Conservation (phyloP, 1,140 invertebrate species). For the Archegozetes longisetosus region DNA sequence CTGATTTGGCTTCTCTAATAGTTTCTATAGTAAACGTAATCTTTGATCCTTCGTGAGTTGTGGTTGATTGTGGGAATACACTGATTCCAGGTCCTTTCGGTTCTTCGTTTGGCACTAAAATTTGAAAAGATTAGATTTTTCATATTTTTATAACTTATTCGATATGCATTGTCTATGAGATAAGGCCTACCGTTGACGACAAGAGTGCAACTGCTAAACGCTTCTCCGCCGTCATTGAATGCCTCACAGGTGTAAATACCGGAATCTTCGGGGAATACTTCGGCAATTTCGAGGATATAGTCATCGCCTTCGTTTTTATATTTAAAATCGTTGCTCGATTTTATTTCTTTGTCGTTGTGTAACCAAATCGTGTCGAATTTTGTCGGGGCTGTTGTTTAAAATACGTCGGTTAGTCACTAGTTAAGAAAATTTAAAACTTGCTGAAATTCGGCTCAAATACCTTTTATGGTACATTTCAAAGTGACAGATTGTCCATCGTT, state of each 20-base stretch:
- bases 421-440: neutral
- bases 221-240: slow-evolving; percentile 68
- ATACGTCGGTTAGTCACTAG: neutral
- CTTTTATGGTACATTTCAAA: slow-evolving; percentile 20
- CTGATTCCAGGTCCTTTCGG: slow-evolving; percentile 61
- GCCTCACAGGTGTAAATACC: slow-evolving; percentile 89
- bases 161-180: slow-evolving; percentile 42
- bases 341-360: slow-evolving; percentile 91
- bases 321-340: slow-evolving; percentile 87
- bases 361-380: slow-evolving; percentile 45
- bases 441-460: slow-evolving; percentile 13
- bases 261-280: slow-evolving; percentile 68
- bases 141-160: neutral
- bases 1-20: slow-evolving; percentile 47
- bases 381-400: slow-evolving; percentile 10
- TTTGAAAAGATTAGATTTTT: neutral
- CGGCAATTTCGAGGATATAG: slow-evolving; percentile 66
- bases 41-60: slow-evolving; percentile 59
- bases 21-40: slow-evolving; percentile 62
- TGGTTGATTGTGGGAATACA: slow-evolving; percentile 74
- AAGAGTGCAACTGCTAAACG: slow-evolving; percentile 69
- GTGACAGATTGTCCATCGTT: slow-evolving; percentile 24
- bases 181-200: slow-evolving; percentile 70
- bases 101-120: slow-evolving; percentile 66
- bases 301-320: slow-evolving; percentile 77